Percentiles rank a stretch among this genome's conserved stretches.
phyloP scores from a whole-genome alignment of 2,888 invertebrate genomes.

The Philhelius pedissequus region DNA sequence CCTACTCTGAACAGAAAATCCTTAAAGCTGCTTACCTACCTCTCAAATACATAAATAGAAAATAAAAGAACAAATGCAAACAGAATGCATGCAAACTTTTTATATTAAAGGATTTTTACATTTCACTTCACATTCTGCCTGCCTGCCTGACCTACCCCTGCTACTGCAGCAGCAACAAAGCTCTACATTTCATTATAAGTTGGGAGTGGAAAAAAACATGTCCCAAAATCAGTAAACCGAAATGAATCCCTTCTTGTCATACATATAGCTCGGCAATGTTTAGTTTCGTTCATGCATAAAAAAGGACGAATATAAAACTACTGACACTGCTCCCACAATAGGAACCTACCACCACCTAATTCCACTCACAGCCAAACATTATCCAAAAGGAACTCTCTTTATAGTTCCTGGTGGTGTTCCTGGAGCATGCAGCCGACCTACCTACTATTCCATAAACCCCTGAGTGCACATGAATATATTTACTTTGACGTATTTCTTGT shows the following conservation, averaged over 20 bases:
- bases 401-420: background rate
- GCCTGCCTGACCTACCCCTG: background rate
- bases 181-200: background rate
- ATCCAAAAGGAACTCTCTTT: background rate
- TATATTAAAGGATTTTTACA: slow-evolving; percentile 51
- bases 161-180: background rate
- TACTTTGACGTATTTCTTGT: slow-evolving; percentile 44
- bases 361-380: background rate
- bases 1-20: background rate
- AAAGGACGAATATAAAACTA: slow-evolving; percentile 21
- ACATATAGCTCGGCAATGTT: background rate
- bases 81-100: slow-evolving; percentile 35
- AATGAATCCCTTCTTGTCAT: background rate
- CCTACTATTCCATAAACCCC: slow-evolving; percentile 25
- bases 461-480: slow-evolving; percentile 50
- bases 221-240: slow-evolving; percentile 1
- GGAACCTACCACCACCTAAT: background rate
- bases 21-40: slow-evolving; percentile 31
- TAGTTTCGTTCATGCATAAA: slow-evolving; percentile 24
- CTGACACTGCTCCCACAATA: background rate
- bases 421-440: background rate
- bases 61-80: slow-evolving; percentile 14
- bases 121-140: slow-evolving; percentile 18
- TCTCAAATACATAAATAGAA: slow-evolving; percentile 17
- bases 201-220: background rate